Evolutionary conservation across 2,113 vertebrate species (phyloP), one percentile per base, ranked within the genome.

Genomic region (Lethenteron reissneri): DNA sequence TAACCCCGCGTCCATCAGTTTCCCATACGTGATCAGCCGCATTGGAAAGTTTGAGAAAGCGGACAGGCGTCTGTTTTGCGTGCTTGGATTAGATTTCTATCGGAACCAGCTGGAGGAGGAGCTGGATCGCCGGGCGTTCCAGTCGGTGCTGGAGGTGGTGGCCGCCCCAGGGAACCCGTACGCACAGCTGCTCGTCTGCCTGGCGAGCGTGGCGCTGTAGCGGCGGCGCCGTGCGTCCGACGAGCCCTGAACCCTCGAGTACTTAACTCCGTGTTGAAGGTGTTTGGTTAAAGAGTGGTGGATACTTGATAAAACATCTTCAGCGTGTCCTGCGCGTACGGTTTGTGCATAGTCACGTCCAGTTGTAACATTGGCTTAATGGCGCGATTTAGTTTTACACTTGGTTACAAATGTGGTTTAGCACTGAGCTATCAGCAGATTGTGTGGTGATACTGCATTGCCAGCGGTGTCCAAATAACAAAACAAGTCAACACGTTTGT

Each of bases 101-200:
- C n/a, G 64, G 11, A 68, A n/a, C 9, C 64, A 68, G 64, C 64
- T 68, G 64, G 64, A 68, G 11, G 64, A 68, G 64, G 64, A 68
- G 64, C 64, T 68, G n/a, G 64, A 68, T 68, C 64, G 64, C 64
- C n/a, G 64, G 64, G 64, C 64, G n/a, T 68, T 68, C 64, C n/a
- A 68, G 11, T 68, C 64, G 11, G 64, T 68, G 64, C 25, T 68
- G 2, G 64, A 68, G 64, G 8, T 21, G n/a, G 64, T 68, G 25
- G 64, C 64, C 25, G 64, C 64, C n/a, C n/a, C n/a, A 10, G 64
- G 64, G 25, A 68, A 68, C 64, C 8, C 64, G 25, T 68, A 68
- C 25, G n/a, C 64, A 17, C 64, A n/a, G n/a, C 64, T 68, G 9
- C 25, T n/a, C 25, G 25, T n/a, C 64, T 68, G 64, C 64, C 25